Percentiles rank a stretch among this genome's conserved stretches.
These are phyloP conservation scores for Lagenorhynchus albirostris DNA, from an alignment of 2,113 vertebrate species.

Conservation along the genomic window DNA sequence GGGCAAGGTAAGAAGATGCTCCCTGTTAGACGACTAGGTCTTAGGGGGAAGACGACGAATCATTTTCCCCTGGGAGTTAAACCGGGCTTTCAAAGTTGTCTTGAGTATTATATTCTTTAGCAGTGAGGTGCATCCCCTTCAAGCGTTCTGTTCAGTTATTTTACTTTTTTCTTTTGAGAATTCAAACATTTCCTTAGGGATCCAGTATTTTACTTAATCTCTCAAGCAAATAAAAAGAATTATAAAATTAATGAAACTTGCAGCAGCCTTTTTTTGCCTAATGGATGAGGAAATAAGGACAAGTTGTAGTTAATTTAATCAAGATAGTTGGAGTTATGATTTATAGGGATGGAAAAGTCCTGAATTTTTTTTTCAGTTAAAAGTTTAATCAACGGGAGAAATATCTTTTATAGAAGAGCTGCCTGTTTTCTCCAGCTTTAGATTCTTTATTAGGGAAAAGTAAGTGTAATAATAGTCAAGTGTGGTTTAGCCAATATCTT, in stretches of 20 bases:
- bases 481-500: neutral
- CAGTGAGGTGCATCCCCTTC: neutral
- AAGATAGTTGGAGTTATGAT: neutral
- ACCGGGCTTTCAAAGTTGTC: neutral
- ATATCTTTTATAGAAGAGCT: neutral
- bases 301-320: neutral
- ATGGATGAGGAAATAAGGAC: neutral
- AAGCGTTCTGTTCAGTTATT: neutral
- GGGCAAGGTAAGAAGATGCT: neutral
- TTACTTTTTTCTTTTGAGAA: neutral
- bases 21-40: neutral
- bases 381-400: neutral
- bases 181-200: neutral
- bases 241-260: neutral
- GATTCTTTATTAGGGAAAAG: slow-evolving; percentile 8
- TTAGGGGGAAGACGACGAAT: neutral
- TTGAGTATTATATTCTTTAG: neutral
- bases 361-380: neutral
- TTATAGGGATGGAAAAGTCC: neutral
- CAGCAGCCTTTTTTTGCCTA: neutral
- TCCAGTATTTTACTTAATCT: neutral
- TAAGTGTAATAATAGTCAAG: neutral
- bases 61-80: neutral
- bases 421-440: neutral
- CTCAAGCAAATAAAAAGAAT: neutral